Conservation (phyloP, 2,113 vertebrate genomes). For the Gasterosteus nipponicus region DNA sequence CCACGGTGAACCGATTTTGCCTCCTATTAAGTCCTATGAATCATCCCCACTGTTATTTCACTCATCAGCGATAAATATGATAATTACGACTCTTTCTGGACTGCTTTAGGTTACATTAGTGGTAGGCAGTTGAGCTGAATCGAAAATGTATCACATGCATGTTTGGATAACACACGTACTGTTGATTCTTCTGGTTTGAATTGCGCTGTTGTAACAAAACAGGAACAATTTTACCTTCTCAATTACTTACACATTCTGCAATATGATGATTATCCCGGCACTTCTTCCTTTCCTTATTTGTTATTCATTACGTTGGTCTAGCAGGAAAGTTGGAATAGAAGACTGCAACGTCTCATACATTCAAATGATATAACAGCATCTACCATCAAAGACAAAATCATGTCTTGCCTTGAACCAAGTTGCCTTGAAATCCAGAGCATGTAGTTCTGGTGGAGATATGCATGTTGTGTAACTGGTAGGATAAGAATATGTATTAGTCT, state of each 20-base stretch:
- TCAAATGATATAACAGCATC: background rate
- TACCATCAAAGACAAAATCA: background rate
- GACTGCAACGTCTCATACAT: background rate
- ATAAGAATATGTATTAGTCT: background rate
- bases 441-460: background rate
- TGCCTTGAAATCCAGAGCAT: background rate
- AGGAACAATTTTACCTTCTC: constrained; percentile 25
- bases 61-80: constrained; percentile 2
- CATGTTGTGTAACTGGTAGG: background rate
- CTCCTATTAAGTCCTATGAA: background rate
- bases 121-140: background rate
- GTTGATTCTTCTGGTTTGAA: background rate
- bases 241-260: background rate
- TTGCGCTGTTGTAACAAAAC: background rate
- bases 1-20: background rate
- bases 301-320: constrained; percentile 13
- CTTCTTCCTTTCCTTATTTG: background rate
- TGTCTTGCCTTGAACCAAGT: background rate
- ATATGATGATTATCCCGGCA: constrained; percentile 12
- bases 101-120: background rate
- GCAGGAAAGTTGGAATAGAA: background rate
- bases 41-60: constrained; percentile 6
- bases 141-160: background rate
- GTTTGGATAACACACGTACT: background rate
- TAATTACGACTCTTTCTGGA: background rate